These are phyloP conservation scores for Pituophis catenifer DNA, from an alignment of 2,113 vertebrate genomes.

Conservation along the genomic window DNA sequence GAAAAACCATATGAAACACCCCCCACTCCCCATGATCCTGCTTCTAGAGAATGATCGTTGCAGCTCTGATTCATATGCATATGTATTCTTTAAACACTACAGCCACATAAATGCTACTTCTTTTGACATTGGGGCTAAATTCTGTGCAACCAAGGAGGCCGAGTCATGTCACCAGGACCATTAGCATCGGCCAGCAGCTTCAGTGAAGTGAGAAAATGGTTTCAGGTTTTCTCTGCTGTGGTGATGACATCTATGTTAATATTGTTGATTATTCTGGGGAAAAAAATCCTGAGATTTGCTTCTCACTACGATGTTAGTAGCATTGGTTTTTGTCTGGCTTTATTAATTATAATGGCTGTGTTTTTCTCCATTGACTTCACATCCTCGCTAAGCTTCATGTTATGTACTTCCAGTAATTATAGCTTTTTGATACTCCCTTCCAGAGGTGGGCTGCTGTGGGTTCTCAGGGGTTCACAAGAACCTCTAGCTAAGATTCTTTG, in stretches of 20 bases:
- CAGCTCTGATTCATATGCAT: background rate
- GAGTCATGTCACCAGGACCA: background rate
- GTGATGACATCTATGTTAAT: conserved; percentile 20
- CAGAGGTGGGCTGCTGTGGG: too few species aligned
- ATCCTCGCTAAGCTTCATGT: conserved; percentile 28
- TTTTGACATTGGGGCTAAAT: background rate
- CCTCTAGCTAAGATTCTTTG: too few species aligned
- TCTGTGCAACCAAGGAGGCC: background rate
- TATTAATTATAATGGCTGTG: conserved; percentile 41
- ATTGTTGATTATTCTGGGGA: conserved; percentile 13
- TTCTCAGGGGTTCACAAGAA: too few species aligned
- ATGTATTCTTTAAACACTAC: background rate
- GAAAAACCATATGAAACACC: background rate
- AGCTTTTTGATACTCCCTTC: conserved; percentile 29
- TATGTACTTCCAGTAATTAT: conserved; percentile 36
- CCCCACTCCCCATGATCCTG: too few species aligned
- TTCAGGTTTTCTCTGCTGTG: background rate
- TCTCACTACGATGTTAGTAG: background rate
- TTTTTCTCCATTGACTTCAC: conserved; percentile 38
- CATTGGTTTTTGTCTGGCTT: conserved; percentile 17
- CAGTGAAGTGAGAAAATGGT: background rate
- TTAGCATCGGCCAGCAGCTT: background rate
- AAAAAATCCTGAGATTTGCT: conserved; percentile 19
- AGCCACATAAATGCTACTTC: background rate
- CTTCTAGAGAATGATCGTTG: background rate